A percentile compares a stretch with the other conserved stretches of the same genome.
These are phyloP conservation scores for Cosmopolites sordidus DNA, from an alignment of 2,888 invertebrate species.

Conservation along the genomic window DNA sequence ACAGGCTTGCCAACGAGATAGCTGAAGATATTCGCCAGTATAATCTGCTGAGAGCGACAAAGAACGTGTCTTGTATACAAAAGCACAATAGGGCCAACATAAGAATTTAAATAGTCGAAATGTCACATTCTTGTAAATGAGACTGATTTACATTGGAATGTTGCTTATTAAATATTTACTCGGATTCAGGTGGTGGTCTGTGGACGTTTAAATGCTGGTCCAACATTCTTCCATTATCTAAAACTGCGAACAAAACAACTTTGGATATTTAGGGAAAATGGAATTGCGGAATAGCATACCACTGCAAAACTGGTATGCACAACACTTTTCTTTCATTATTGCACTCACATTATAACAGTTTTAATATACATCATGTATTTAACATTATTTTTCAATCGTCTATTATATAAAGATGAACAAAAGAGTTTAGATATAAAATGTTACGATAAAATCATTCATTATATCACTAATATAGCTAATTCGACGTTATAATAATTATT, in stretches of 20 bases:
- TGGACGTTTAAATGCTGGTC: slow-evolving; percentile 25
- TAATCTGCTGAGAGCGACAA: slow-evolving; percentile 45
- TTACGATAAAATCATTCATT: too few species aligned
- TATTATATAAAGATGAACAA: too few species aligned
- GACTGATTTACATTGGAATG: slow-evolving; percentile 48
- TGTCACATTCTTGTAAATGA: slow-evolving; percentile 41
- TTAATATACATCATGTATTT: too few species aligned
- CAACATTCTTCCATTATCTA: slow-evolving; percentile 26
- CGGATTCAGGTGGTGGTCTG: slow-evolving; percentile 26
- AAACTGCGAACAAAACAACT: slow-evolving; percentile 26
- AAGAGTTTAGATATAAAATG: too few species aligned
- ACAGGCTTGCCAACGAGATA: slow-evolving; percentile 44
- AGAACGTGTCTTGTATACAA: slow-evolving; percentile 46
- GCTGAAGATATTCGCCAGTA: slow-evolving; percentile 48
- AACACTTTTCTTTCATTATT: slow-evolving; percentile 6
- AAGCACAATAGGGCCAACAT: slow-evolving; percentile 37
- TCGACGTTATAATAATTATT: too few species aligned
- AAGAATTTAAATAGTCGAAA: slow-evolving; percentile 47
- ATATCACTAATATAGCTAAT: too few species aligned
- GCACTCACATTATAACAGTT: too few species aligned
- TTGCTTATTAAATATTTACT: slow-evolving; percentile 47
- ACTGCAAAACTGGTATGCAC: slow-evolving; percentile 13
- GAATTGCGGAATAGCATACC: slow-evolving; percentile 13
- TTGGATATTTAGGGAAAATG: slow-evolving; percentile 23
- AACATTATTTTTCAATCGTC: too few species aligned